Conservation (phyloP, 2,113 vertebrate genomes). For the Leucopsar rothschildi region DNA sequence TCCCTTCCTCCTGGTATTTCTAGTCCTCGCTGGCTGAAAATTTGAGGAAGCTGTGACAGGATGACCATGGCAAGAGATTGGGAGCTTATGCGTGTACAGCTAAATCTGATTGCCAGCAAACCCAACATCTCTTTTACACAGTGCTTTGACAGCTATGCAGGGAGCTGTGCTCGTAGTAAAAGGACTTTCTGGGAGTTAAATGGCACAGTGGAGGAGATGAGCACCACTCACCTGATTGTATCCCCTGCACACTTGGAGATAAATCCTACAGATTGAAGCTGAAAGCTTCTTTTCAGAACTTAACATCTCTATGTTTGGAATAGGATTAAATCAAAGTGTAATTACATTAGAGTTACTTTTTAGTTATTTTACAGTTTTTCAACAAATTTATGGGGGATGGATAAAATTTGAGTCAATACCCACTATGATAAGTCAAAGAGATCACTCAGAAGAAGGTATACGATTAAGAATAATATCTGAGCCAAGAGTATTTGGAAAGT, state of each 20-base stretch:
- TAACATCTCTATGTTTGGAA: neutral
- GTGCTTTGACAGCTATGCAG: neutral
- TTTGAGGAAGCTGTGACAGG: neutral
- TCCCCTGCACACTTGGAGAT: neutral
- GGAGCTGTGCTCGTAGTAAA: neutral
- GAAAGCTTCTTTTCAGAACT: neutral
- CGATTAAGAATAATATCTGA: neutral
- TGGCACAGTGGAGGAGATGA: neutral
- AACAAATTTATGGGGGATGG: neutral
- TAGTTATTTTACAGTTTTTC: neutral
- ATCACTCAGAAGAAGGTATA: neutral
- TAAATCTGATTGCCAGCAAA: neutral
- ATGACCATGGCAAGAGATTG: neutral
- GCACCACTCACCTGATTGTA: neutral
- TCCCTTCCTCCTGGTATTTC: neutral
- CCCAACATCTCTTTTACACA: neutral
- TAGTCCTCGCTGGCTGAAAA: neutral
- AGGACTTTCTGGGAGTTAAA: neutral
- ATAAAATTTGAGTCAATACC: neutral
- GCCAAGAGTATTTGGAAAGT: neutral
- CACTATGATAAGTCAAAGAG: neutral
- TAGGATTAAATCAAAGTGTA: neutral
- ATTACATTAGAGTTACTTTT: neutral
- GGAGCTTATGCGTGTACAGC: neutral
- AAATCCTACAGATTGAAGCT: neutral